Conservation (phyloP, 2,113 vertebrate species). For the Brachyistius frenatus region DNA sequence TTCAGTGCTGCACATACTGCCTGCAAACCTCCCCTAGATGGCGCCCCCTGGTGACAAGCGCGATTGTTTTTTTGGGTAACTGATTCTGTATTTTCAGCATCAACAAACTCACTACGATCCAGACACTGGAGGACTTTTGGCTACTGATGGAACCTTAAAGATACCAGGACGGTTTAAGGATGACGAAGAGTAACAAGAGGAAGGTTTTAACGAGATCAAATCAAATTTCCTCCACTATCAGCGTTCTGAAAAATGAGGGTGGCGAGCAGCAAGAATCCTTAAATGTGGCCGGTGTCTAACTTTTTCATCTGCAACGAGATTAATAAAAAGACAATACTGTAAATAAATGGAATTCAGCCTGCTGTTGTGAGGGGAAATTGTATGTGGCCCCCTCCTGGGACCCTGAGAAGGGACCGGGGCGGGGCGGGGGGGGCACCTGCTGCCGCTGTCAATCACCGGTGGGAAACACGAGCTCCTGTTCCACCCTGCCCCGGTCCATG, state of each 20-base stretch:
- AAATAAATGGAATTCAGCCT: conserved; percentile 15
- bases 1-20: too few species aligned
- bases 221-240: not conserved
- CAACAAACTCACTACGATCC: not conserved
- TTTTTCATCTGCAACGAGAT: not conserved
- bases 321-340: not conserved
- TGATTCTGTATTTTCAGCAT: not conserved
- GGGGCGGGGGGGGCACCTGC: conserved; percentile 63
- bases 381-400: conserved; percentile 5
- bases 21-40: not conserved
- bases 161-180: too few species aligned
- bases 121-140: too few species aligned
- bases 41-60: conserved; percentile 29
- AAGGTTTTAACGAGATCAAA: not conserved
- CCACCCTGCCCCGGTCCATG: conserved; percentile 78
- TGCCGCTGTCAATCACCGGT: conserved; percentile 77
- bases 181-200: too few species aligned
- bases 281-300: not conserved
- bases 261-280: not conserved
- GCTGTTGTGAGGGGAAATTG: conserved; percentile 16
- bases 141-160: too few species aligned
- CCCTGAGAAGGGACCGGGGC: conserved; percentile 33
- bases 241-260: not conserved
- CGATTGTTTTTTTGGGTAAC: not conserved
- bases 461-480: conserved; percentile 57